A percentile compares a stretch with the other conserved stretches of the same genome.
These are phyloP conservation scores for Diadromus collaris DNA, from an alignment of 2,888 invertebrate genomes.

Conservation along the genomic window DNA sequence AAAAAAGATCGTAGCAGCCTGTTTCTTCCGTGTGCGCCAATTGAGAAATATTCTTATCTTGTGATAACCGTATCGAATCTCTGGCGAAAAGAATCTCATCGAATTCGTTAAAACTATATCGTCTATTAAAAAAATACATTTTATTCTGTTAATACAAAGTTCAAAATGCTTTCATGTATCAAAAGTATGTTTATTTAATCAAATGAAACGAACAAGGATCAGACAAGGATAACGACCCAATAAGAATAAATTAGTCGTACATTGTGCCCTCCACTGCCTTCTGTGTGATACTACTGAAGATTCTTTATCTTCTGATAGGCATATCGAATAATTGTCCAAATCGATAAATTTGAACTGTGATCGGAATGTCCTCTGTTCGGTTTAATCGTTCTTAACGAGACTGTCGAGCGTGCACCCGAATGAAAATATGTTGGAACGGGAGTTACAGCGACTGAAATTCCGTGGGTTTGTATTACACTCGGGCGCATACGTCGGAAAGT, in stretches of 20 bases:
- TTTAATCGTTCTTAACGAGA: conserved; percentile 2
- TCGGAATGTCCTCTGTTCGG: conserved; percentile 43
- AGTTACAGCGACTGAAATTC: conserved; percentile 45
- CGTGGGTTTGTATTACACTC: conserved; percentile 37
- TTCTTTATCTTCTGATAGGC: conserved; percentile 17
- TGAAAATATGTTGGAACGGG: conserved; percentile 26
- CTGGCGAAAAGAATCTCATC: no score
- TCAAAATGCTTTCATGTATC: no score
- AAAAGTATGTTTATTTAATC: no score
- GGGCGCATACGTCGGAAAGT: conserved; percentile 49
- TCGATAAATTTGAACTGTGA: conserved; percentile 50
- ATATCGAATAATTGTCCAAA: conserved; percentile 18
- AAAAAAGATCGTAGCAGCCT: background rate
- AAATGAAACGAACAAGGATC: no score
- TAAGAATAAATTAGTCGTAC: background rate
- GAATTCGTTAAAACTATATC: no score
- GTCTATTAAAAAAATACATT: no score
- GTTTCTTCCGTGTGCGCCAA: background rate
- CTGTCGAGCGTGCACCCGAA: conserved; percentile 4
- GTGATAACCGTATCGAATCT: no score
- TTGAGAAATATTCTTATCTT: no score
- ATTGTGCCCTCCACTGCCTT: background rate
- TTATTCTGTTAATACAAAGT: no score
- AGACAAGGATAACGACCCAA: background rate
- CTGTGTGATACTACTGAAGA: no score